A percentile compares a stretch with the other conserved stretches of the same genome.
Conservation (phyloP, 2,113 vertebrate species). For the Triplophysa siluroides region DNA sequence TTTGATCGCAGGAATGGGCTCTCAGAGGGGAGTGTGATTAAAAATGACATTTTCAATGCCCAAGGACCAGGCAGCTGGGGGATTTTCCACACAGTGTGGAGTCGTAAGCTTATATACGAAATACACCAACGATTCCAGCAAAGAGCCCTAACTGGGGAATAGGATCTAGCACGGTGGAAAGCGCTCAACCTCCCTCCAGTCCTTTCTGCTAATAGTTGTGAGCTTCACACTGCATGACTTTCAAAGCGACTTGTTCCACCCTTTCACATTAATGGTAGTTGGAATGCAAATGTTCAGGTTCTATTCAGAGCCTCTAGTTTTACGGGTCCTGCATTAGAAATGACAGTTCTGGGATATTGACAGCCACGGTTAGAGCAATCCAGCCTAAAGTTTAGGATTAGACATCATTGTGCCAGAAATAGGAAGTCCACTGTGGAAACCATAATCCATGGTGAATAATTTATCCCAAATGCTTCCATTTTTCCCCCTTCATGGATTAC, state of each 20-base stretch:
- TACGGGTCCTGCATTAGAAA: slow-evolving; percentile 49
- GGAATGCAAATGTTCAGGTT: slow-evolving; percentile 72
- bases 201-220: slow-evolving; percentile 53
- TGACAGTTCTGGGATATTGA: slow-evolving; percentile 57
- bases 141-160: slow-evolving; percentile 58
- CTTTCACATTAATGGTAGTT: slow-evolving; percentile 75
- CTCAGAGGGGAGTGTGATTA: slow-evolving; percentile 65
- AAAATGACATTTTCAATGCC: slow-evolving; percentile 73
- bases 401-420: slow-evolving; percentile 58
- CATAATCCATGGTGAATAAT: slow-evolving; percentile 55
- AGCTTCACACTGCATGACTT: slow-evolving; percentile 72
- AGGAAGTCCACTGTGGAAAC: slow-evolving; percentile 57
- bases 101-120: slow-evolving; percentile 73
- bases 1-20: slow-evolving; percentile 73
- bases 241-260: slow-evolving; percentile 76
- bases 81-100: slow-evolving; percentile 74
- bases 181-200: slow-evolving; percentile 29
- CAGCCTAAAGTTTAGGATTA: slow-evolving; percentile 55
- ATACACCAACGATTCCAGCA: slow-evolving; percentile 69
- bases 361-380: slow-evolving; percentile 60
- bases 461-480: slow-evolving; percentile 31
- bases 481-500: slow-evolving; percentile 34
- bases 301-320: slow-evolving; percentile 70
- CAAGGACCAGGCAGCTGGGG: slow-evolving; percentile 59
- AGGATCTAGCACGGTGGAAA: slow-evolving; percentile 57